Evolutionary conservation across 2,797 vertebrate species (phyloP).

Genomic region (Sylvia borin): DNA sequence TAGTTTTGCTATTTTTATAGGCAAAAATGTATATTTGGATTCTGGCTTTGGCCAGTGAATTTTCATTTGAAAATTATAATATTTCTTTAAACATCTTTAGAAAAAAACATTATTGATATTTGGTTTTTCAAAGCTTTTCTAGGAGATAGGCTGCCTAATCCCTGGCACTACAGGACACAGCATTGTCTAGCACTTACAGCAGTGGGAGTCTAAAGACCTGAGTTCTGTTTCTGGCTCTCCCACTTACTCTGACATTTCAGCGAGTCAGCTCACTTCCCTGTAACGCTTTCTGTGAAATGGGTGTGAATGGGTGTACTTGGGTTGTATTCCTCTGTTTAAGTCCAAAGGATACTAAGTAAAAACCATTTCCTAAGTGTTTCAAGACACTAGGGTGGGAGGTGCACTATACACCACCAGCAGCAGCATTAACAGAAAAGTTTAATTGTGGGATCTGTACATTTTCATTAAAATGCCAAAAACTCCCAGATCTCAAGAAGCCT

Average conservation of each 20-base stretch:
- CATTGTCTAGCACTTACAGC: background rate
- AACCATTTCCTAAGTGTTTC: background rate
- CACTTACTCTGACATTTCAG: background rate
- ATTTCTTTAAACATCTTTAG: background rate
- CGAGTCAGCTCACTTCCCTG: conserved; percentile 21
- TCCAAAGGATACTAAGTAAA: background rate
- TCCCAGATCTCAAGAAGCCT: background rate
- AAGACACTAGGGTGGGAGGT: background rate
- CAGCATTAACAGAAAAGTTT: background rate
- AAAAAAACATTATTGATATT: background rate
- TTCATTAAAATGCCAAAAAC: background rate
- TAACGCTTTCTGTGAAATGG: background rate
- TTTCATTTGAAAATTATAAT: background rate
- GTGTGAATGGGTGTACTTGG: background rate
- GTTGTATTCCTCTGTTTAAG: background rate
- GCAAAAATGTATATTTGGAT: background rate
- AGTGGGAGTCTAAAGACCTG: background rate
- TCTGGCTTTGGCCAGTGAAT: background rate
- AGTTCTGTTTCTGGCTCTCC: conserved; percentile 3
- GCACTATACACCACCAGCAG: background rate
- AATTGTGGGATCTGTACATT: background rate
- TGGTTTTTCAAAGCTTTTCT: background rate
- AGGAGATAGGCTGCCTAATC: background rate
- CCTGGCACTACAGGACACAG: background rate
- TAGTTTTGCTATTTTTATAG: background rate